Evolutionary conservation across 2,797 vertebrate genomes (phyloP).

Genomic region (Macropus fuliginosus): DNA sequence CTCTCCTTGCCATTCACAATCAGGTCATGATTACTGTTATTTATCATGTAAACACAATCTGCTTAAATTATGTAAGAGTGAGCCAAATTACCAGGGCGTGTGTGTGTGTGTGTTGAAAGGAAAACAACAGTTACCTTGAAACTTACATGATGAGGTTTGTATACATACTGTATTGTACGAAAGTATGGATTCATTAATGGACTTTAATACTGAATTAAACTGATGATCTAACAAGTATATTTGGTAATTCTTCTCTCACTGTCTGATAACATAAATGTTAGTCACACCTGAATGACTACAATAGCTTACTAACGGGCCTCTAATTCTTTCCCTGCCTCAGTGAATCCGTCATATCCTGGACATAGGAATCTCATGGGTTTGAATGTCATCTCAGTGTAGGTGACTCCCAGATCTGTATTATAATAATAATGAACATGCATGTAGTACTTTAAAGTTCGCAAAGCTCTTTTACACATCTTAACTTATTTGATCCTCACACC

Average conservation of each 20-base stretch:
- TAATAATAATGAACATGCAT: background rate
- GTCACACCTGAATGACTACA: background rate
- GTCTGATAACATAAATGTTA: background rate
- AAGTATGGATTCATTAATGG: background rate
- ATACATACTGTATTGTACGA: constrained; percentile 32
- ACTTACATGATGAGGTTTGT: constrained; percentile 30
- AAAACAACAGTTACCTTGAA: constrained; percentile 23
- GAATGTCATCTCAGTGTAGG: background rate
- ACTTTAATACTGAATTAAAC: constrained; percentile 67
- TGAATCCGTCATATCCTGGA: background rate
- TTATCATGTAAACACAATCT: constrained; percentile 32
- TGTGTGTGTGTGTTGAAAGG: constrained; percentile 19
- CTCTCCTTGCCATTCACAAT: constrained; percentile 55
- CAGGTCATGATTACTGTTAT: constrained; percentile 46
- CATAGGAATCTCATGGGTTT: background rate
- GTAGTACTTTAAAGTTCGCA: background rate
- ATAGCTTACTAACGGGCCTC: background rate
- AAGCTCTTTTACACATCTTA: background rate
- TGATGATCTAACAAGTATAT: background rate
- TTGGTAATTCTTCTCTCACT: constrained; percentile 20
- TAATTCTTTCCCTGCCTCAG: background rate
- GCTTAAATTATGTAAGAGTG: background rate
- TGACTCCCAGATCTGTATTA: background rate
- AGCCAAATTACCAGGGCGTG: background rate
- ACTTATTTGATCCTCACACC: background rate